Percentiles rank a stretch among this genome's conserved stretches.
These are phyloP conservation scores for Cryptocephalus primarius DNA, from an alignment of 2,888 invertebrate species.

Conservation along the genomic window DNA sequence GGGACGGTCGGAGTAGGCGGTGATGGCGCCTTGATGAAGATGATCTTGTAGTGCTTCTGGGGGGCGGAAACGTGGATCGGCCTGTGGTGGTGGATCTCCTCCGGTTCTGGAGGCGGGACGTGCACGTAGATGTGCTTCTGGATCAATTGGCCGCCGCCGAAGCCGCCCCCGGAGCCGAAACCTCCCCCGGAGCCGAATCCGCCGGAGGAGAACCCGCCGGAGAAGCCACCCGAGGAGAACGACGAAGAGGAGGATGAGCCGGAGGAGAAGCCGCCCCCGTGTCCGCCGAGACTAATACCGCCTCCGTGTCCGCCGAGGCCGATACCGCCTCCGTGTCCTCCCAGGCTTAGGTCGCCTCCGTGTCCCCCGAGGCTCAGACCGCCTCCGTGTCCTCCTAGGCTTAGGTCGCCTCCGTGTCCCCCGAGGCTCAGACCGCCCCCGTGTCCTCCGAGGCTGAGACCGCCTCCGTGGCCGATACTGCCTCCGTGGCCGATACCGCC, in stretches of 20 bases:
- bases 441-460: conserved; percentile 1
- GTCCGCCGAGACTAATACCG: background rate
- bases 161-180: conserved; percentile 25
- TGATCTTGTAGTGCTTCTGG: conserved; percentile 81
- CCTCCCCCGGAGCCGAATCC: conserved; percentile 22
- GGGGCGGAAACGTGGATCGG: conserved; percentile 56
- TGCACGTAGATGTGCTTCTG: conserved; percentile 82
- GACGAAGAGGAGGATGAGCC: conserved; percentile 14
- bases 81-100: conserved; percentile 49
- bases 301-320: conserved; percentile 1
- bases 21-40: conserved; percentile 62
- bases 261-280: conserved; percentile 2
- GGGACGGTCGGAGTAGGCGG: conserved; percentile 63
- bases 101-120: conserved; percentile 71
- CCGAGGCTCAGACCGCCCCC: conserved; percentile 1
- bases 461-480: background rate
- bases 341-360: conserved; percentile 2
- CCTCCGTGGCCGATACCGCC: background rate
- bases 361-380: conserved; percentile 2
- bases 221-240: conserved; percentile 11
- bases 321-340: conserved; percentile 4
- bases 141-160: conserved; percentile 37
- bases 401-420: conserved; percentile 2
- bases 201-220: conserved; percentile 15
- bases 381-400: background rate